Conservation (phyloP, 2,113 vertebrate species). For the Aegithalos caudatus region DNA sequence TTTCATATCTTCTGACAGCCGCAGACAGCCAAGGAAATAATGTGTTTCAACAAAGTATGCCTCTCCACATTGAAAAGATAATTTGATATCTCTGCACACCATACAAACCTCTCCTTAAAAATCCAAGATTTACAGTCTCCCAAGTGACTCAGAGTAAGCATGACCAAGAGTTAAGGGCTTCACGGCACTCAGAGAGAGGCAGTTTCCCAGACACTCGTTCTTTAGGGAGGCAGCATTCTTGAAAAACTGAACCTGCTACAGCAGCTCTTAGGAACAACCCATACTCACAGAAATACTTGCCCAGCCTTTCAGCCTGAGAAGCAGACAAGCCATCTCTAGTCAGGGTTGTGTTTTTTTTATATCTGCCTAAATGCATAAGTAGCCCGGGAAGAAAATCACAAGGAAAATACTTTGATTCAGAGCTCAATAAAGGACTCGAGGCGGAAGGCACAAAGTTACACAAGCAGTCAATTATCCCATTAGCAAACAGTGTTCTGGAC, state of each 20-base stretch:
- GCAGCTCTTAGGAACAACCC: not conserved
- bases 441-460: not conserved
- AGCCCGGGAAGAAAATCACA: not conserved
- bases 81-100: not conserved
- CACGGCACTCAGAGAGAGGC: rapidly evolving
- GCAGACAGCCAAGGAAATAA: not conserved
- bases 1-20: not conserved
- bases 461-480: not conserved
- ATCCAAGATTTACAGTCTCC: not conserved
- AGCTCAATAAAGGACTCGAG: not conserved
- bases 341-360: not conserved
- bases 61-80: not conserved
- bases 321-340: not conserved
- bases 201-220: not conserved
- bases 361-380: rapidly evolving
- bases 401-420: rapidly evolving
- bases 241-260: not conserved
- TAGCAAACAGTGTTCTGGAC: not conserved
- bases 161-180: not conserved
- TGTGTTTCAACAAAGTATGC: not conserved
- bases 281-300: not conserved
- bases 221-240: not conserved
- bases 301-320: not conserved
- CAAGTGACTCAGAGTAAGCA: not conserved
- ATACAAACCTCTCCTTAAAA: not conserved